phyloP scores from a whole-genome alignment of 1,140 invertebrate genomes.

The Tetramorium simillimum region DNA sequence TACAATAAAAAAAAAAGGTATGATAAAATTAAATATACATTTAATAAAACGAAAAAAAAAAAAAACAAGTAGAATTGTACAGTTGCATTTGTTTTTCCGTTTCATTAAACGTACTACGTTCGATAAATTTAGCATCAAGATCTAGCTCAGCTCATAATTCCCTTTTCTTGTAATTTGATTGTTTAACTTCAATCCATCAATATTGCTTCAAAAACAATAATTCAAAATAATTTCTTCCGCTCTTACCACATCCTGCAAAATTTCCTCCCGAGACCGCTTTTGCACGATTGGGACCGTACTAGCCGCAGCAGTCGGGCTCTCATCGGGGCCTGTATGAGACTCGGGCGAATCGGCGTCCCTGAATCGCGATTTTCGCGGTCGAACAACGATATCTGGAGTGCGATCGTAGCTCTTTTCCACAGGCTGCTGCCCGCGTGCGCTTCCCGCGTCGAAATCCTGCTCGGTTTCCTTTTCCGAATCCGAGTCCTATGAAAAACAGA shows the following conservation, averaged over 20 bases:
- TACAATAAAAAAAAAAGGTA: too few species aligned
- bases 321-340: conserved; percentile 71
- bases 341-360: conserved; percentile 81
- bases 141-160: too few species aligned
- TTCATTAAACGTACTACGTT: too few species aligned
- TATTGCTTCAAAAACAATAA: neutral
- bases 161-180: too few species aligned
- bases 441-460: conserved; percentile 79
- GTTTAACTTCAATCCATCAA: neutral
- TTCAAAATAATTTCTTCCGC: conserved; percentile 24
- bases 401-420: conserved; percentile 75
- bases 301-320: conserved; percentile 70
- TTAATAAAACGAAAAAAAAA: too few species aligned
- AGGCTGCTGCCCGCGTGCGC: conserved; percentile 71
- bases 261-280: conserved; percentile 84
- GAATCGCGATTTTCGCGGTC: conserved; percentile 83
- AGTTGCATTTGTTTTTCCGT: too few species aligned
- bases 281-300: conserved; percentile 58
- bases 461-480: conserved; percentile 86
- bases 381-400: conserved; percentile 81
- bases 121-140: too few species aligned
- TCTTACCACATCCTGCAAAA: conserved; percentile 85
- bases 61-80: too few species aligned
- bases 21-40: too few species aligned
- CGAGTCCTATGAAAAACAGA: conserved; percentile 82